Evolutionary conservation across 2,888 invertebrate genomes (phyloP).

Genomic region (Polydrusus pterygomalis): DNA sequence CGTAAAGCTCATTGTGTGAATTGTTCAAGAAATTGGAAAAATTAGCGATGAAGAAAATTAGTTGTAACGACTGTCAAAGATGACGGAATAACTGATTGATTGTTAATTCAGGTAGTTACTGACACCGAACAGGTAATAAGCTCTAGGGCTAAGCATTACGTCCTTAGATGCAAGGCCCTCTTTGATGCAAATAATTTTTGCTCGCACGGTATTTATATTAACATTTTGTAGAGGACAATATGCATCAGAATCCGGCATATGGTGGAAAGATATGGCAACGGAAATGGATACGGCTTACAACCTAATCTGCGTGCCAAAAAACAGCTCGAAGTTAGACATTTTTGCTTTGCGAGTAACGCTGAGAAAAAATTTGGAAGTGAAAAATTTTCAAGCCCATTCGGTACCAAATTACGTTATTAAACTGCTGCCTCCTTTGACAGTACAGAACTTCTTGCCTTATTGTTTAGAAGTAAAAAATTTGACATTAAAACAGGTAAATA

Average conservation of each 20-base stretch:
- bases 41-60: too few relatives aligned
- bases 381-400: conserved; percentile 65
- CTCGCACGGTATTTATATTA: too few relatives aligned
- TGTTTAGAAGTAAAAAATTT: conserved; percentile 78
- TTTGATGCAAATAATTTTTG: too few relatives aligned
- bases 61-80: too few relatives aligned
- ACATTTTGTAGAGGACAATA: conserved; percentile 77
- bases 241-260: conserved; percentile 82
- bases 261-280: conserved; percentile 86
- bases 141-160: too few relatives aligned
- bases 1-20: too few relatives aligned
- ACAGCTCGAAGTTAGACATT: conserved; percentile 76
- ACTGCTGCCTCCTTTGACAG: conserved; percentile 82
- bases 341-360: conserved; percentile 79
- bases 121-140: too few relatives aligned
- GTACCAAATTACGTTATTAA: conserved; percentile 84
- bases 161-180: too few relatives aligned
- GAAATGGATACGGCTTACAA: conserved; percentile 80
- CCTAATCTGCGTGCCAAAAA: conserved; percentile 80
- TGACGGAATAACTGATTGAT: too few relatives aligned
- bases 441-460: conserved; percentile 87
- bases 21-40: too few relatives aligned
- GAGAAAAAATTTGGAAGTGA: conserved; percentile 65
- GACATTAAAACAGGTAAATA: conserved; percentile 66
- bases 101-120: too few relatives aligned